Conservation (phyloP, 2,888 invertebrate genomes). For the Lasioglossum villosulum region DNA sequence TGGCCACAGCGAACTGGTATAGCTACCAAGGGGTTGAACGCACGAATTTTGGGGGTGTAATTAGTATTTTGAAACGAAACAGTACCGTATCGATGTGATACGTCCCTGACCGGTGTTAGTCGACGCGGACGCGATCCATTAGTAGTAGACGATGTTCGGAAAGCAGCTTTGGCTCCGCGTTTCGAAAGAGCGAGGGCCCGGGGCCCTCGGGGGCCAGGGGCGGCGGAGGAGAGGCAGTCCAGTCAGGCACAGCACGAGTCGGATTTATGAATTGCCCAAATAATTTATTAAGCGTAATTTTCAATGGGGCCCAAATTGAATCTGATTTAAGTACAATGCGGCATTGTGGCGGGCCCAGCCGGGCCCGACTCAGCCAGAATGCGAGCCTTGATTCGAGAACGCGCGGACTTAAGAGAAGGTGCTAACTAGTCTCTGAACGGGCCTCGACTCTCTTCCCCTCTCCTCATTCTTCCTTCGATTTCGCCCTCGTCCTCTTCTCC, state of each 20-base stretch:
- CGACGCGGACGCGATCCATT: conserved; percentile 70
- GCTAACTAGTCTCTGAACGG: conserved; percentile 81
- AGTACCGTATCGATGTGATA: background rate
- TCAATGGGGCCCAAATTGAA: conserved; percentile 84
- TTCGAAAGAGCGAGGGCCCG: conserved; percentile 65
- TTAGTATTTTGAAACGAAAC: background rate
- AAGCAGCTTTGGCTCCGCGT: conserved; percentile 60
- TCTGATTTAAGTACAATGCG: conserved; percentile 84
- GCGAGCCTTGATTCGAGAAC: conserved; percentile 80
- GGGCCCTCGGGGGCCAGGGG: conserved; percentile 22
- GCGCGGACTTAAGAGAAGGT: conserved; percentile 77
- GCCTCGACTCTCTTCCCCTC: conserved; percentile 61
- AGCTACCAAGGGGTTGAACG: background rate
- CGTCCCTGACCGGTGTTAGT: conserved; percentile 58
- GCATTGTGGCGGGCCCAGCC: conserved; percentile 77
- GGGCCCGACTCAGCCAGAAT: conserved; percentile 74
- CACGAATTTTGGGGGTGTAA: background rate
- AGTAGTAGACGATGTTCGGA: conserved; percentile 67
- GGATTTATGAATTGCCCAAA: conserved; percentile 84
- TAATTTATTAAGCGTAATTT: conserved; percentile 85
- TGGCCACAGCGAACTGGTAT: background rate
- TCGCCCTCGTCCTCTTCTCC: conserved; percentile 12
- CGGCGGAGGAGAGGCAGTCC: conserved; percentile 21
- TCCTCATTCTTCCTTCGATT: conserved; percentile 17
- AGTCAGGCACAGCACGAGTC: conserved; percentile 64